Base-by-base conservation (phyloP, 1,140 invertebrate genomes). In the Schlechtendalia chinensis region DNA sequence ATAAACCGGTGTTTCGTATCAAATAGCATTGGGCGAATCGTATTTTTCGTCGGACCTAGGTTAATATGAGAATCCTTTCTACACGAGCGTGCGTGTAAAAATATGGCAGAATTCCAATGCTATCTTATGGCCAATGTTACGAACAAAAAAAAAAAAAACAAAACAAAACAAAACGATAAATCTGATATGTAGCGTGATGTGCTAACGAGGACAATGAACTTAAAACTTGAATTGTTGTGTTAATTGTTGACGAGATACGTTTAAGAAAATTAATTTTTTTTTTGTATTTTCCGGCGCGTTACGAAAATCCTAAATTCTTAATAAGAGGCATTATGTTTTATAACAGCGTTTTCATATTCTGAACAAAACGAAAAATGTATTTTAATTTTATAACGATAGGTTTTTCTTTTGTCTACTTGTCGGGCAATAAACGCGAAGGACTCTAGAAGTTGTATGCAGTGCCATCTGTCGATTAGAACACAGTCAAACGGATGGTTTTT, bases 81-180 rank as follows among this genome's bases (percentile, higher is more conserved):
- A 50, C n/a, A n/a, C n/a, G 22, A 69, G 71, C 19, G 53, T 54
- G 19, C 22, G 11, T n/a, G 24, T 54, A 16, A 72, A 67, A 16
- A 54, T 63, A 32, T 72, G 69, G 69, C 69, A 72, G 11, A 53
- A 53, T 8, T 54, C 69, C 69, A 72, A 54, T 12, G 19, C 5
- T 12, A 53, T 54, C 6, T 29, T 72, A 27, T 63, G 16, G 27
- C 17, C 61, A 63, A 63, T 29, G 27, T 32, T 29, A 32, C 17
- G 24, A 61, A 61, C 14, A 29, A 61, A 59, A 61, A 17, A 69
- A 58, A 59, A 16, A 69, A 27, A 24, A 47, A 50, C 45, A 50
- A 27, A 6, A 61, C n/a, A n/a, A n/a, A 61, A 39, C 32, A 39
- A 39, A 39, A 39, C 32, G 8, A 61, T 29, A 61, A 61, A 61